Conservation (phyloP, 2,797 vertebrate genomes). For the Sphenodon punctatus region DNA sequence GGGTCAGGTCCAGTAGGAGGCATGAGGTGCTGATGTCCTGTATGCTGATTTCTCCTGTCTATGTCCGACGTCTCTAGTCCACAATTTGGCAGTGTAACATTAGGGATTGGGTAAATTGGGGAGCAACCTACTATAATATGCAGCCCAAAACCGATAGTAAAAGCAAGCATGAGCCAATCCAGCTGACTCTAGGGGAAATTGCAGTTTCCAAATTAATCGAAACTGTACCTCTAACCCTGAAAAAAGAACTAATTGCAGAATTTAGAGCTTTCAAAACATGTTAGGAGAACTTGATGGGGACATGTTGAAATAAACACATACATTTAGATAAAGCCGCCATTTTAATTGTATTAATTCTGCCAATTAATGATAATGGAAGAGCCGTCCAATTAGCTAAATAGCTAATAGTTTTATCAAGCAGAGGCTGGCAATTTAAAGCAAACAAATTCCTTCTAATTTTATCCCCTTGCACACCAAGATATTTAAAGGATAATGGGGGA, state of each 20-base stretch:
- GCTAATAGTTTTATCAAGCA: constrained; percentile 85
- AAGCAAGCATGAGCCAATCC: constrained; percentile 47
- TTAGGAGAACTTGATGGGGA: constrained; percentile 72
- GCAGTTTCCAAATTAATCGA: constrained; percentile 74
- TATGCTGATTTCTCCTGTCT: too few species aligned
- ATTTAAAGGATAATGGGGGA: constrained; percentile 84
- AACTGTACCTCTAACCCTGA: constrained; percentile 71
- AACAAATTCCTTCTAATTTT: constrained; percentile 86
- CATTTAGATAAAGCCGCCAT: constrained; percentile 78
- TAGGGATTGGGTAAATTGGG: background rate
- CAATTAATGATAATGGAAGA: constrained; percentile 87
- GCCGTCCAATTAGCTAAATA: constrained; percentile 84
- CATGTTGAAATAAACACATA: constrained; percentile 75
- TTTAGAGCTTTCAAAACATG: constrained; percentile 67
- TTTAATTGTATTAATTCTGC: constrained; percentile 85
- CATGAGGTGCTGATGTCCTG: background rate
- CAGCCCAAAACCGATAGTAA: constrained; percentile 25
- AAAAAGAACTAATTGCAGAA: constrained; percentile 76
- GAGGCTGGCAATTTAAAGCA: constrained; percentile 84
- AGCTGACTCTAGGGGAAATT: constrained; percentile 49
- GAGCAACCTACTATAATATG: constrained; percentile 1
- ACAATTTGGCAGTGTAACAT: background rate
- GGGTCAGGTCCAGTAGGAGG: background rate
- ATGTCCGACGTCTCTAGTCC: too few species aligned
- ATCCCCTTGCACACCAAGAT: constrained; percentile 81